These are phyloP conservation scores for Coenobita brevimanus DNA, from an alignment of 1,140 invertebrate genomes.

Conservation along the genomic window DNA sequence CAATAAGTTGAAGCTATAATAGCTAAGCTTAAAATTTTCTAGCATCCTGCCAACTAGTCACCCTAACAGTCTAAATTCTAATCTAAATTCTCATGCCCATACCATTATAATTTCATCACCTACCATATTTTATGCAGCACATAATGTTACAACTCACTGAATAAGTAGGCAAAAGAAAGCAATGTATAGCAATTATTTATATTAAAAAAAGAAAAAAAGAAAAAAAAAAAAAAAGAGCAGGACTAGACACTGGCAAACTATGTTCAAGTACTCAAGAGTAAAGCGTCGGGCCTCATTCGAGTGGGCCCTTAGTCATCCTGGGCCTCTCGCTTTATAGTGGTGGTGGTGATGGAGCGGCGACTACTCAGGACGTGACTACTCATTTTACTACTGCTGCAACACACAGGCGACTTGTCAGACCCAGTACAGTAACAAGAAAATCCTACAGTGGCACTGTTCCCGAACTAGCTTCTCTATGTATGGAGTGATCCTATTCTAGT, in stretches of 20 bases:
- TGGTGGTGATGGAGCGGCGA: conserved; percentile 27
- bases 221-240: neutral
- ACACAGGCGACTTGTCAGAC: neutral
- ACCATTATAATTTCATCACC: too few relatives aligned
- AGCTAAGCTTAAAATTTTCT: too few relatives aligned
- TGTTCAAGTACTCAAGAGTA: neutral
- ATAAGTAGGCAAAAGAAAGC: conserved; percentile 4
- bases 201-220: neutral
- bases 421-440: too few relatives aligned
- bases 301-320: conserved; percentile 38
- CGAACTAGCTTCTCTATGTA: too few relatives aligned
- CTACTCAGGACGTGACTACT: conserved; percentile 49
- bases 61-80: too few relatives aligned
- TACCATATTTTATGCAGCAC: too few relatives aligned
- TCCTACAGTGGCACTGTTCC: too few relatives aligned
- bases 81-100: too few relatives aligned
- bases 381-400: conserved; percentile 54
- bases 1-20: too few relatives aligned
- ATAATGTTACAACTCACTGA: neutral
- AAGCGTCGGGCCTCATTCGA: neutral
- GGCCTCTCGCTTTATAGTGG: conserved; percentile 1
- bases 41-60: too few relatives aligned
- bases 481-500: too few relatives aligned
- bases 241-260: conserved; percentile 21
- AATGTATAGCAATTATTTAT: conserved; percentile 29